A percentile compares a stretch with the other conserved stretches of the same genome.
These are phyloP conservation scores for Petroica traversi DNA, from an alignment of 2,113 vertebrate genomes.

Conservation along the genomic window DNA sequence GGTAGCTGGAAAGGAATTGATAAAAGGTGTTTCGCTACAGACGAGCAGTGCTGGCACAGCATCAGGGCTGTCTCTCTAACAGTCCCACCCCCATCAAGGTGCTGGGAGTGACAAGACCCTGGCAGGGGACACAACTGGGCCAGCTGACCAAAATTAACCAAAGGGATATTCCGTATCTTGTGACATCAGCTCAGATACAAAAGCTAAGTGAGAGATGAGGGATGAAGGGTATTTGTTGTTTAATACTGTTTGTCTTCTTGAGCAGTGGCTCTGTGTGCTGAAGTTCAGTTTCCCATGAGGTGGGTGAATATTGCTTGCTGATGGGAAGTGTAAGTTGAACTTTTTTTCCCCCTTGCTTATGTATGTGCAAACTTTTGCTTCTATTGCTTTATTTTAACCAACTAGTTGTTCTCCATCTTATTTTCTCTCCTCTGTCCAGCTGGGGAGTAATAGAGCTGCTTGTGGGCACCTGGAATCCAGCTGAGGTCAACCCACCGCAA, in stretches of 20 bases:
- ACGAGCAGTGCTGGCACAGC: neutral
- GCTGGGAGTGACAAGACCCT: neutral
- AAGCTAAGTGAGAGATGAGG: neutral
- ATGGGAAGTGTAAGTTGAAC: neutral
- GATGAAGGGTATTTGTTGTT: accelerated
- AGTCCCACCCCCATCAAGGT: neutral
- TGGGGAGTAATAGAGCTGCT: neutral
- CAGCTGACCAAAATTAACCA: neutral
- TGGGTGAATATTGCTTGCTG: neutral
- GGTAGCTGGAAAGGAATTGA: neutral
- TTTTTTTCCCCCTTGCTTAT: neutral
- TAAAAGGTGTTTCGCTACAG: neutral
- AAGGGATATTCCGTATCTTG: neutral
- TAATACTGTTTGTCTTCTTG: accelerated
- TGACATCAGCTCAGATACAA: neutral
- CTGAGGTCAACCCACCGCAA: neutral
- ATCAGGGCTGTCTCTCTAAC: neutral
- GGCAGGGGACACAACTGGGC: accelerated
- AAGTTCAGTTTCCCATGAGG: no score
- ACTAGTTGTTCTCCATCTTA: neutral
- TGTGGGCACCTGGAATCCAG: neutral
- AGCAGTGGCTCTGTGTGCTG: accelerated
- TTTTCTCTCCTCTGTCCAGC: neutral
- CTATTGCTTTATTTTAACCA: neutral
- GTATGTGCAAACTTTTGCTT: neutral